Base-by-base conservation (phyloP, 1,140 invertebrate genomes). In the Acromyrmex heyeri region DNA sequence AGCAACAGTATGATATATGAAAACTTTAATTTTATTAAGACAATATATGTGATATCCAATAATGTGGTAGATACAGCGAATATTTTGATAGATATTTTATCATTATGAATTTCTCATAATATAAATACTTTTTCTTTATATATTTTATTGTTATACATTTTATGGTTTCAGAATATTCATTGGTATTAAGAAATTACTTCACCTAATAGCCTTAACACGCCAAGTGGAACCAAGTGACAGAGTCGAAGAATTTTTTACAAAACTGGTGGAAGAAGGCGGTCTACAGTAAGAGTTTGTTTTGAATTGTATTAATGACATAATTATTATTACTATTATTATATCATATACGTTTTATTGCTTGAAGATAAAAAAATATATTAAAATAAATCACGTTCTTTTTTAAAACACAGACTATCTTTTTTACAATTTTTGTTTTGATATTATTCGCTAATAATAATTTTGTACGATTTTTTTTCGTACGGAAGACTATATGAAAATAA, bases 181-280 rank as follows among this genome's bases (percentile, higher is more conserved):
- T 93, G 99, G 98, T 85, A 98, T 99, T 92, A 99, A 99, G 94
- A 99, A 99, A 94, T 95, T 99, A 18, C 94, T 99, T 34, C 97
- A 97, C 38, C 94, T 99, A 0, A 97, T 99, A 90, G 98, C 99
- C 94, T 98, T 99, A 97, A 97, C 97, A 62, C 96, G 97, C 76
- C 98, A 99, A 95, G 98, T 97, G 10, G 98, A 99, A 88, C 97
- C 97, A 59, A 96, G 96, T 77, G 97, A 97, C 89, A 96, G 98
- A 92, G 97, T 98, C 18, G 96, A 97, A 55, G 99, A 99, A 95
- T 98, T 99, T 95, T 96, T 99, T 18, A 96, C 97, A 10, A 98
- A 99, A 93, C 95, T 99, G 92, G 98, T 99, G 95, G 98, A 99
- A 92, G 98, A 99, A 95, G 98, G 97, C 21, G 96, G 96, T 34